Conservation (phyloP, 2,113 vertebrate genomes). For the Sylvilagus bachmani region DNA sequence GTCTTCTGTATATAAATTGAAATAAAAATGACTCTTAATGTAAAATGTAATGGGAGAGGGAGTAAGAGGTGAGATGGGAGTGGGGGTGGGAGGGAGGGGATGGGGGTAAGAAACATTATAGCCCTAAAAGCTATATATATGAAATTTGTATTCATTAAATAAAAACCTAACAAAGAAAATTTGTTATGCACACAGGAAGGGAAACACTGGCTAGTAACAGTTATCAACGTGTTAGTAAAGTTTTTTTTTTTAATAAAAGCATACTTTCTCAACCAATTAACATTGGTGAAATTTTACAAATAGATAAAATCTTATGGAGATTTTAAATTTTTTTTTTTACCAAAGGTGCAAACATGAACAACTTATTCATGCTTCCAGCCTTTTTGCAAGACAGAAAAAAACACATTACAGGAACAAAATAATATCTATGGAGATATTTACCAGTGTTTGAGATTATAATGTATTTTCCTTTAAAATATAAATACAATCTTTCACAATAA, state of each 20-base stretch:
- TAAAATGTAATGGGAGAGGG: too few relatives aligned
- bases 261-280: neutral
- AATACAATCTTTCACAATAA: neutral
- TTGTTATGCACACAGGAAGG: neutral
- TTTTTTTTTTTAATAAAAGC: neutral
- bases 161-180: neutral
- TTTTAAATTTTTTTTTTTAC: neutral
- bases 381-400: conserved; percentile 34
- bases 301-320: neutral
- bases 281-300: conserved; percentile 7
- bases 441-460: neutral
- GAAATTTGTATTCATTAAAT: too few relatives aligned
- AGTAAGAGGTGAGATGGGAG: too few relatives aligned
- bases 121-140: too few relatives aligned
- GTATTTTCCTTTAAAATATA: neutral
- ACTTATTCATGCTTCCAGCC: neutral
- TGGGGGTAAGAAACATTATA: too few relatives aligned
- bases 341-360: neutral
- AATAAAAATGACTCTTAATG: too few relatives aligned
- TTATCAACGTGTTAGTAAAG: neutral
- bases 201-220: neutral
- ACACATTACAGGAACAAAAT: neutral
- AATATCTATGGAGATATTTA: neutral
- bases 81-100: too few relatives aligned
- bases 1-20: too few relatives aligned